These are phyloP conservation scores for Fragum sueziense DNA, from an alignment of 2,888 invertebrate species.

Conservation along the genomic window DNA sequence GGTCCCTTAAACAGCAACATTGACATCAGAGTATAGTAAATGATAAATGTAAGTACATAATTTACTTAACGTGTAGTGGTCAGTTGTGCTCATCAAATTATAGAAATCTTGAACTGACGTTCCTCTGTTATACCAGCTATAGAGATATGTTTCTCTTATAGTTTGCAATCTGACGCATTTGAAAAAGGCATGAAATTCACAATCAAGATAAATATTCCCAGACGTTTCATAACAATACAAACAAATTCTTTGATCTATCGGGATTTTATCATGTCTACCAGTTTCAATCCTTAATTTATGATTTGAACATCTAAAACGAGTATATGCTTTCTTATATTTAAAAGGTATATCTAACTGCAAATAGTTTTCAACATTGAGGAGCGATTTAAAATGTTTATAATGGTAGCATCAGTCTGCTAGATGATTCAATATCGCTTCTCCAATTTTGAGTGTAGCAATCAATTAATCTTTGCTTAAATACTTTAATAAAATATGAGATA, in stretches of 20 bases:
- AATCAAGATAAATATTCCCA: background rate
- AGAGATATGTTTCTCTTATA: background rate
- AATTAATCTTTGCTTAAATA: slow-evolving; percentile 21
- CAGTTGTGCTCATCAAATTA: background rate
- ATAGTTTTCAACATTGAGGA: slow-evolving; percentile 26
- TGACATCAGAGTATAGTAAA: too few relatives aligned
- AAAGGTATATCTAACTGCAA: slow-evolving; percentile 18
- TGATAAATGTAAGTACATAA: background rate
- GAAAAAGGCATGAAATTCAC: slow-evolving; percentile 29
- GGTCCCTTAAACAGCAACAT: background rate
- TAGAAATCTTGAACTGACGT: background rate
- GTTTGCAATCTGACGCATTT: background rate
- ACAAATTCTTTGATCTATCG: slow-evolving; percentile 13
- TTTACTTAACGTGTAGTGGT: background rate
- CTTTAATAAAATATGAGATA: background rate
- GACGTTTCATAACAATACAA: background rate
- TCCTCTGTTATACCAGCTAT: background rate
- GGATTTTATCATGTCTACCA: slow-evolving; percentile 19
- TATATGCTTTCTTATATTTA: too few relatives aligned
- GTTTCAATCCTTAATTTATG: slow-evolving; percentile 24
- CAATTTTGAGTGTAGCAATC: slow-evolving; percentile 14
- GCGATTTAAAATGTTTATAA: slow-evolving; percentile 24
- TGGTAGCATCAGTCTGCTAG: slow-evolving; percentile 14
- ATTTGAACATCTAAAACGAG: slow-evolving; percentile 30
- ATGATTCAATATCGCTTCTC: slow-evolving; percentile 5